Evolutionary conservation across 2,797 vertebrate species (phyloP), one percentile per base, ranked within the genome.

Genomic region (Microctenopoma stevenorrisi): DNA sequence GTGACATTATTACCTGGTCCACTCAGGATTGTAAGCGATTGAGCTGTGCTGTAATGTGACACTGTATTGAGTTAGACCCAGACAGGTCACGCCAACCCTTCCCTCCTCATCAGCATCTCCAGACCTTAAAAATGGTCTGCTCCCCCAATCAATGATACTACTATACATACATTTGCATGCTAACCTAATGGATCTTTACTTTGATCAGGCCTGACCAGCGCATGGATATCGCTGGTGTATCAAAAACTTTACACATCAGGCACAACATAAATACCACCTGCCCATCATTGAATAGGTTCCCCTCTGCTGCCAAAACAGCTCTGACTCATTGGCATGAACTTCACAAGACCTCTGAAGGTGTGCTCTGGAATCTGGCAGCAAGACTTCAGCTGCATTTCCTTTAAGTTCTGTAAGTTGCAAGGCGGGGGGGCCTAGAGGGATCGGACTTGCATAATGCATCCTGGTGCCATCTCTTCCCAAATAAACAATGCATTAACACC

Each of bases 81-180:
- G 86, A 93, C 88, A 92, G 94, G 93, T 94, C 92, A 93, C 72
- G 81, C 81, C 82, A 84, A 90, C 86, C 93, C 86, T 92, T 95
- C 94, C 72, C 82, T 75, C 78, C 83, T 89, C 86, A 94, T 94
- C 90, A 92, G 78, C 89, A 77, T 93, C 90, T 92, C 71, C 26
- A 74, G 72, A 74, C 86, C 88, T 88, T 82, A 87, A 86, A 88
- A 87, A 82, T 46, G 48, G 77, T 73, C 72, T 48, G 30, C 68
- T 85, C 84, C 83, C 81, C 72, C 84, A 85, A 94, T 94, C 92
- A 93, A 94, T 94, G 84, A 83, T 74, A 86, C 82, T 86, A 22
- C 91, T 93, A 92, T 92, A 88, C 93, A 94, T 93, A 90, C 77
- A 93, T 94, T 90, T 94, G 91, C 94, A 94, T 94, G 85, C 78